phyloP scores from a whole-genome alignment of 2,113 vertebrate genomes.

The Chiloscyllium plagiosum region DNA sequence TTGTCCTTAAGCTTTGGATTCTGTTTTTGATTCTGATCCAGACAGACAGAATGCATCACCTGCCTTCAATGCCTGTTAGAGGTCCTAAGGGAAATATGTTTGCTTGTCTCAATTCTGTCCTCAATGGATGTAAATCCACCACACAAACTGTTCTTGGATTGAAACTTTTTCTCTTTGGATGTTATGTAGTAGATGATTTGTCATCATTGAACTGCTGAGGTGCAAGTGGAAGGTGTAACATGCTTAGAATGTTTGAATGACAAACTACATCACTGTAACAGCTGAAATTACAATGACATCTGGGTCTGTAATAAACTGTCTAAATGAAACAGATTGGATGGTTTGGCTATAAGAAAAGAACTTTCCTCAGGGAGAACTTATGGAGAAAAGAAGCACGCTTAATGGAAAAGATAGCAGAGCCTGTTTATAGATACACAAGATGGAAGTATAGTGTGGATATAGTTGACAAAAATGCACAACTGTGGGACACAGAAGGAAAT shows the following conservation, averaged over 20 bases:
- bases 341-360: not conserved
- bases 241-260: not conserved
- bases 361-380: not conserved
- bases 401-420: not conserved
- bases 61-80: not conserved
- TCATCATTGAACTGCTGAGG: not conserved
- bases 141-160: not conserved
- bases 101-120: not conserved
- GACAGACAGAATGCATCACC: not conserved
- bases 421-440: constrained; percentile 3
- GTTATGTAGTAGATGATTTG: constrained; percentile 19
- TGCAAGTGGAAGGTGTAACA: not conserved
- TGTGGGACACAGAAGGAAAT: not conserved
- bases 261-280: not conserved
- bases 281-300: constrained; percentile 1
- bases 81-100: not conserved
- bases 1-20: not conserved
- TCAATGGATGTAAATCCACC: not conserved
- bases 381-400: not conserved
- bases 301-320: not conserved
- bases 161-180: not conserved
- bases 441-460: not conserved
- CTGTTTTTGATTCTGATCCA: not conserved
- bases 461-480: not conserved
- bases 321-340: constrained; percentile 23